Conservation (phyloP, 1,140 invertebrate genomes). For the Drosophila serrata region DNA sequence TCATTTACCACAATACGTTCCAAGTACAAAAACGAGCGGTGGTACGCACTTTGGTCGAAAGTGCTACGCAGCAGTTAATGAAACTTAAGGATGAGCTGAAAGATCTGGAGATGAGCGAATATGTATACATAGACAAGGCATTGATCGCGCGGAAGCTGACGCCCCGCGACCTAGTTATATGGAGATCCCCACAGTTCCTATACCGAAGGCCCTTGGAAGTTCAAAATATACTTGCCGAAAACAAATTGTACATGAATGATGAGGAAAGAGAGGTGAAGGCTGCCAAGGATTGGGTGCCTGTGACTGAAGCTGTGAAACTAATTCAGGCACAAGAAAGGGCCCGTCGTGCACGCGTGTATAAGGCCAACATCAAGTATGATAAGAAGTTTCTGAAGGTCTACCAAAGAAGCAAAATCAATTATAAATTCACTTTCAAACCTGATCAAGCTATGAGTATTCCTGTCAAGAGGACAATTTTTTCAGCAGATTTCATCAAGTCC, state of each 20-base stretch:
- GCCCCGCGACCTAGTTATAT: constrained; percentile 86
- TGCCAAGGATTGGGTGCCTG: constrained; percentile 35
- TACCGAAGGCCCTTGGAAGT: constrained; percentile 69
- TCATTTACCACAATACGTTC: constrained; percentile 88
- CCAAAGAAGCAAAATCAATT: constrained; percentile 61
- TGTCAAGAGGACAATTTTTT: constrained; percentile 75
- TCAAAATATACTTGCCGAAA: constrained; percentile 64
- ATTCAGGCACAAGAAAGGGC: constrained; percentile 87
- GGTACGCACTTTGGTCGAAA: constrained; percentile 87
- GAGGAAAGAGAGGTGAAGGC: constrained; percentile 51
- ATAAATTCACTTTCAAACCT: constrained; percentile 73
- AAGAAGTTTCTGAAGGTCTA: constrained; percentile 53
- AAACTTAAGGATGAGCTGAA: constrained; percentile 85
- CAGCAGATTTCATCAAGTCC: constrained; percentile 64
- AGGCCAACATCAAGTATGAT: constrained; percentile 71
- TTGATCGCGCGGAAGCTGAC: constrained; percentile 88
- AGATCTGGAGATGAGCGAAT: constrained; percentile 86
- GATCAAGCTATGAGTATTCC: constrained; percentile 77
- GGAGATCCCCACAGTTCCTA: constrained; percentile 79
- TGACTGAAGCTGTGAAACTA: constrained; percentile 80
- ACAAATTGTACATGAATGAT: constrained; percentile 66
- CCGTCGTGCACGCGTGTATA: constrained; percentile 86
- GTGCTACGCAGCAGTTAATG: constrained; percentile 67
- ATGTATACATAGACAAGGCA: constrained; percentile 88
- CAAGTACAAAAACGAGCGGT: constrained; percentile 88